phyloP scores from a whole-genome alignment of 2,888 invertebrate species.

The Conomelus anceps region DNA sequence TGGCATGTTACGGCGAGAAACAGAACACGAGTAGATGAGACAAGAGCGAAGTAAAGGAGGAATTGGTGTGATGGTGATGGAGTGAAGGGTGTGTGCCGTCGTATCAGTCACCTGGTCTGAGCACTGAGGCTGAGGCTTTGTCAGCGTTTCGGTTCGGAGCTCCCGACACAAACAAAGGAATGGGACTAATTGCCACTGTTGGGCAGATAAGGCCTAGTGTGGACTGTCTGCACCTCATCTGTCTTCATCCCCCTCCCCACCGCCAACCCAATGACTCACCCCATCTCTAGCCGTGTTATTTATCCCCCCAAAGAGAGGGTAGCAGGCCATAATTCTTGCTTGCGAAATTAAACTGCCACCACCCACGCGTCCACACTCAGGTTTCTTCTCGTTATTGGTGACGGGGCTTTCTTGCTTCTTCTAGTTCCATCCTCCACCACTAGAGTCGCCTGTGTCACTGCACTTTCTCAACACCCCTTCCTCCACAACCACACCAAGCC shows the following conservation, averaged over 20 bases:
- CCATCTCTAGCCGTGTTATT: background rate
- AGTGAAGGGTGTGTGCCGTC: background rate
- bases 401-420: background rate
- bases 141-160: background rate
- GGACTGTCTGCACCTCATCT: slow-evolving; percentile 9
- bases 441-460: background rate
- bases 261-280: background rate
- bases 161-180: slow-evolving; percentile 4
- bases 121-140: background rate
- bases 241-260: background rate
- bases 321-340: slow-evolving; percentile 7
- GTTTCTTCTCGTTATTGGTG: slow-evolving; percentile 8
- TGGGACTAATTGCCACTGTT: slow-evolving; percentile 9
- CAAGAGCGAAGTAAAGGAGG: too few species aligned
- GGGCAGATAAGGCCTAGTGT: slow-evolving; percentile 5
- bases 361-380: background rate
- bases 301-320: background rate
- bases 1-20: background rate
- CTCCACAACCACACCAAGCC: background rate
- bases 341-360: slow-evolving; percentile 12
- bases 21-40: background rate
- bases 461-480: background rate
- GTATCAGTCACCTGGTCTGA: background rate
- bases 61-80: background rate
- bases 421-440: background rate